phyloP scores from a whole-genome alignment of 1,140 invertebrate species.

The Agrypnia vestita region DNA sequence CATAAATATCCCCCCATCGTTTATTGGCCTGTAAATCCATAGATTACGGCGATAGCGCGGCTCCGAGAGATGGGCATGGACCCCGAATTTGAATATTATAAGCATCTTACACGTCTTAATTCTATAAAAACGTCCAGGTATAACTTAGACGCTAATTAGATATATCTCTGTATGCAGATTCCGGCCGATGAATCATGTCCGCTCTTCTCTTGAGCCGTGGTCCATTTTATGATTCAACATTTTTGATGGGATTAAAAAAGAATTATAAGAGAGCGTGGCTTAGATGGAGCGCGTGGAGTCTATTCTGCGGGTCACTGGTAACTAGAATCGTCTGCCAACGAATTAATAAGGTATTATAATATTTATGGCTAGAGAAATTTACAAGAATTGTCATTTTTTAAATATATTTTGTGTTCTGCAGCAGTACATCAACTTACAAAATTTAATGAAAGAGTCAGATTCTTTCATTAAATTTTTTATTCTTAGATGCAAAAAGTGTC shows the following conservation, averaged over 20 bases:
- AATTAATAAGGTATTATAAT: too few species aligned
- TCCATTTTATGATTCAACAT: conserved; percentile 18
- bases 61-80: neutral
- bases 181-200: conserved; percentile 19
- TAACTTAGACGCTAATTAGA: conserved; percentile 25
- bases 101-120: conserved; percentile 35
- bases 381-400: too few species aligned
- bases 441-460: too few species aligned
- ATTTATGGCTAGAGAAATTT: too few species aligned
- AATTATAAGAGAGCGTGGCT: too few species aligned
- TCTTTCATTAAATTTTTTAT: too few species aligned
- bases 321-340: too few species aligned
- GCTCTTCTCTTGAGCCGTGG: neutral
- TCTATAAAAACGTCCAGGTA: conserved; percentile 33
- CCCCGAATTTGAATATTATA: conserved; percentile 36
- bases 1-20: neutral
- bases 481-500: too few species aligned
- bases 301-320: too few species aligned
- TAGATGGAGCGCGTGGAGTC: too few species aligned
- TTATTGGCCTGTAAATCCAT: conserved; percentile 37
- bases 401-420: too few species aligned
- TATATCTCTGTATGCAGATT: conserved; percentile 16
- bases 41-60: conserved; percentile 27
- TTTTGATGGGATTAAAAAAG: neutral
- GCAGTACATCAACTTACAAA: too few species aligned